Evolutionary conservation across 1,140 invertebrate species (phyloP).

Genomic region (Drosophila gunungcola): DNA sequence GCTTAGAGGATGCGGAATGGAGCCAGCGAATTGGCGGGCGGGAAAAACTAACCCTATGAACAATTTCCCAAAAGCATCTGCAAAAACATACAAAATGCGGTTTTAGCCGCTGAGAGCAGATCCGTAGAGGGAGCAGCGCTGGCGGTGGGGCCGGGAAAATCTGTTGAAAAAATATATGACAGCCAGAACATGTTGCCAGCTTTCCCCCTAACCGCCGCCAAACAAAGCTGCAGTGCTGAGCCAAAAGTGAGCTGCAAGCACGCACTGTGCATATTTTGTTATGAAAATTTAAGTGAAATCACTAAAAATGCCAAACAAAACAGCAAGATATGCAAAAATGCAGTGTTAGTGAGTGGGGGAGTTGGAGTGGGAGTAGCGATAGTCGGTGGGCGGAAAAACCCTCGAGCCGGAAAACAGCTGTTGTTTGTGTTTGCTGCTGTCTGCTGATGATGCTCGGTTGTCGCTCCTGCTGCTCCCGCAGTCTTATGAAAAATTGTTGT

Average conservation of each 20-base stretch:
- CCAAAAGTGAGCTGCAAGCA: conserved; percentile 67
- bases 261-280: conserved; percentile 79
- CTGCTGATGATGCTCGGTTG: conserved; percentile 33
- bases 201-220: not conserved
- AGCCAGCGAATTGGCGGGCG: conserved; percentile 22
- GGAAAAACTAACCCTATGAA: conserved; percentile 75
- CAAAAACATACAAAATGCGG: conserved; percentile 79
- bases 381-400: conserved; percentile 9
- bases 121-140: conserved; percentile 31
- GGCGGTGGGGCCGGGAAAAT: conserved; percentile 42
- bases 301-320: conserved; percentile 82
- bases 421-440: conserved; percentile 46
- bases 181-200: conserved; percentile 56
- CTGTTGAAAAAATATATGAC: conserved; percentile 78
- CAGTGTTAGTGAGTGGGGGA: conserved; percentile 11
- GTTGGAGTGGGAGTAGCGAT: not conserved
- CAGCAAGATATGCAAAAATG: conserved; percentile 68
- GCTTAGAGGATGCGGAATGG: conserved; percentile 14
- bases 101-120: conserved; percentile 67
- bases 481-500: conserved; percentile 76
- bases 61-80: conserved; percentile 73
- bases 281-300: conserved; percentile 83
- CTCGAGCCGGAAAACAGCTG: conserved; percentile 61
- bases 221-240: conserved; percentile 29
- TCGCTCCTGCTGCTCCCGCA: conserved; percentile 15